A percentile compares a stretch with the other conserved stretches of the same genome.
Evolutionary conservation across 2,797 vertebrate genomes (phyloP).

Genomic region (Rachycentron canadum): DNA sequence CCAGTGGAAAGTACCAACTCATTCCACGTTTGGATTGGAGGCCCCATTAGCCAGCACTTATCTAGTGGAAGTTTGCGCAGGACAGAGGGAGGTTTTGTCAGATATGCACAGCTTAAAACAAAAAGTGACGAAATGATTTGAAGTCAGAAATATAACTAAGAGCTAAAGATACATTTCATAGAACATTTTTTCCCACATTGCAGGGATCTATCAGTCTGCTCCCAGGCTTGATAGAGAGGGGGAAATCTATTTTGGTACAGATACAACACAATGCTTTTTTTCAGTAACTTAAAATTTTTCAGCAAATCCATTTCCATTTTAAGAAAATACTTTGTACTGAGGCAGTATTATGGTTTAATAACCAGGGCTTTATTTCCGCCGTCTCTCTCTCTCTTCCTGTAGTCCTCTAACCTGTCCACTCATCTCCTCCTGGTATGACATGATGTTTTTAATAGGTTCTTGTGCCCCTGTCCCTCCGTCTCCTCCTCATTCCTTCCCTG

Average conservation of each 20-base stretch:
- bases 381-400: not conserved
- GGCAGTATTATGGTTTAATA: not conserved
- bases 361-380: not conserved
- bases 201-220: not conserved
- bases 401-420: slow-evolving; percentile 16
- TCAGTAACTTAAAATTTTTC: not conserved
- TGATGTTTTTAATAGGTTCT: slow-evolving; percentile 47
- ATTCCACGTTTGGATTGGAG: slow-evolving; percentile 22
- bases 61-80: slow-evolving; percentile 31
- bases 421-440: slow-evolving; percentile 25
- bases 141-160: not conserved
- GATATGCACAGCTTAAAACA: slow-evolving; percentile 1
- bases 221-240: not conserved
- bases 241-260: not conserved
- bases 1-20: slow-evolving; percentile 57
- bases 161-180: not conserved
- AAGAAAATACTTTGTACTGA: not conserved
- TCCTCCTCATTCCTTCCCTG: slow-evolving; percentile 63
- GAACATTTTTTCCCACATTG: not conserved
- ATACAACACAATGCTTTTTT: not conserved
- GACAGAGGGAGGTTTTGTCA: slow-evolving; percentile 1
- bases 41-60: slow-evolving; percentile 17
- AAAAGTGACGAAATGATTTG: not conserved
- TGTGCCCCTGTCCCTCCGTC: slow-evolving; percentile 43
- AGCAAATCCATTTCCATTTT: not conserved